These are phyloP conservation scores for Cephus sareptanus DNA, from an alignment of 2,888 invertebrate genomes.

Conservation along the genomic window DNA sequence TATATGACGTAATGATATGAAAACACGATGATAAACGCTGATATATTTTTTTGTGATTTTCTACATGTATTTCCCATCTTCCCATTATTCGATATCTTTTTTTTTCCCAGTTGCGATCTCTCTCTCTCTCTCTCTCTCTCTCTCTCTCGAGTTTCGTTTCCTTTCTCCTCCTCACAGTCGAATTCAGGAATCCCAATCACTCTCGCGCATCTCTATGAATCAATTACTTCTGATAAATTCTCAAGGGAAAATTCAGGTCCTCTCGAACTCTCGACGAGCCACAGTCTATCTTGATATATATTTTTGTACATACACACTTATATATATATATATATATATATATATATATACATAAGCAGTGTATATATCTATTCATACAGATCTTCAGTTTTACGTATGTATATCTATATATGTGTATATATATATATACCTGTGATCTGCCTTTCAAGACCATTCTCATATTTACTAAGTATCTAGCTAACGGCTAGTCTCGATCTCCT, in stretches of 20 bases:
- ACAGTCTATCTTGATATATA: background rate
- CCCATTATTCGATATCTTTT: background rate
- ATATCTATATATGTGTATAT: background rate
- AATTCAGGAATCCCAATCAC: too few species aligned
- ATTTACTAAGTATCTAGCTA: constrained; percentile 2
- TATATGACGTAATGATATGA: constrained; percentile 53
- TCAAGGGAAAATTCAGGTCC: background rate
- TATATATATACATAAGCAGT: background rate
- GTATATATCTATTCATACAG: background rate
- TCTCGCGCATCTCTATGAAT: too few species aligned
- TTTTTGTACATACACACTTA: too few species aligned
- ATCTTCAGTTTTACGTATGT: background rate
- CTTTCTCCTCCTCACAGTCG: background rate
- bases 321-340: too few species aligned
- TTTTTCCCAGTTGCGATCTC: constrained; percentile 10
- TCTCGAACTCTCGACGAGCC: background rate
- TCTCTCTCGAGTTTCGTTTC: constrained; percentile 5
- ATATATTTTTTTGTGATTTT: background rate
- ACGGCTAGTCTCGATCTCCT: constrained; percentile 1
- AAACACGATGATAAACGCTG: constrained; percentile 51
- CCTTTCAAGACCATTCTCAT: background rate
- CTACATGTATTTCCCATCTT: background rate
- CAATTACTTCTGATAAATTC: too few species aligned
- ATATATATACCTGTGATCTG: background rate
- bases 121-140: background rate